Evolutionary conservation across 2,113 vertebrate genomes (phyloP).

Genomic region (Alouatta palliata): DNA sequence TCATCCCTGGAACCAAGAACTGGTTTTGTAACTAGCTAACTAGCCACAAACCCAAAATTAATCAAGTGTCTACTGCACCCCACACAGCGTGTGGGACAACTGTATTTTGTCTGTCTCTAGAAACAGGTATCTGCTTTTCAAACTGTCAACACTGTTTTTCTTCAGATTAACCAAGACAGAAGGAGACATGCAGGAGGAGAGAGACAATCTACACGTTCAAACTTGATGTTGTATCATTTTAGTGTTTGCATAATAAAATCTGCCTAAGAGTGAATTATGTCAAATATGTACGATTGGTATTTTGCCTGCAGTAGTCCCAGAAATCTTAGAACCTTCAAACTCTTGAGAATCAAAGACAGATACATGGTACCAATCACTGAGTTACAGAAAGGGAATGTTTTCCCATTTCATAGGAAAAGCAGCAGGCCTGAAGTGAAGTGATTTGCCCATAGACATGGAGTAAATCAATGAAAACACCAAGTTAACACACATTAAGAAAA

Average conservation of each 20-base stretch:
- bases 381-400: background rate
- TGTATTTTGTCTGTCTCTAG: background rate
- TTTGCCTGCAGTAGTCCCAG: conserved; percentile 47
- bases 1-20: background rate
- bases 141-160: background rate
- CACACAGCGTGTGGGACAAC: background rate
- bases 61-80: background rate
- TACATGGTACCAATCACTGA: background rate
- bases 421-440: background rate
- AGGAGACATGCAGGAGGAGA: background rate
- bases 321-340: conserved; percentile 4
- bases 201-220: conserved; percentile 8
- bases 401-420: background rate
- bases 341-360: conserved; percentile 5
- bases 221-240: background rate
- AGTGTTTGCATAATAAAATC: conserved; percentile 41
- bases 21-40: background rate
- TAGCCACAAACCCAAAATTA: background rate
- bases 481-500: background rate
- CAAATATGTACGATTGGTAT: conserved; percentile 24
- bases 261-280: conserved; percentile 37
- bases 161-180: background rate
- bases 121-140: background rate
- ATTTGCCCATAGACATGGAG: background rate
- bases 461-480: background rate